Evolutionary conservation across 2,113 vertebrate species (phyloP).

Genomic region (Garra rufa): DNA sequence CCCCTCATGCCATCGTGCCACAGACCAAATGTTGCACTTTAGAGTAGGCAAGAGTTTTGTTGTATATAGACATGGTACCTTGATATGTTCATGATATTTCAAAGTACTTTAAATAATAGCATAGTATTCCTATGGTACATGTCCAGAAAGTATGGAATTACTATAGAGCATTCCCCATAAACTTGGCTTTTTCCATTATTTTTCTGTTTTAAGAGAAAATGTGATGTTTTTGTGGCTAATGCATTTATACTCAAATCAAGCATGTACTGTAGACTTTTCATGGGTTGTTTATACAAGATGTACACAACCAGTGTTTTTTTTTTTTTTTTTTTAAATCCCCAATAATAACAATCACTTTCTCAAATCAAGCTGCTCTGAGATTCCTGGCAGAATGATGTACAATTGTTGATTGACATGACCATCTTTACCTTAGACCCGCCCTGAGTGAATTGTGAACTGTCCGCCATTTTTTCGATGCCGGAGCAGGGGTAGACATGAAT

Average conservation of each 20-base stretch:
- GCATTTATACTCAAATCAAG: neutral
- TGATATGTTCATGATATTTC: neutral
- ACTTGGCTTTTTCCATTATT: neutral
- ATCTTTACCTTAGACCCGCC: too few relatives aligned
- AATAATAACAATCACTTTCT: too few relatives aligned
- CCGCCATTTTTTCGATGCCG: too few relatives aligned
- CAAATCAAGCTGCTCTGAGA: too few relatives aligned
- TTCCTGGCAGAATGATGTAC: too few relatives aligned
- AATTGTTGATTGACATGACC: too few relatives aligned
- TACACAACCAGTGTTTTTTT: too few relatives aligned
- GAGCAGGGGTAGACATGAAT: too few relatives aligned
- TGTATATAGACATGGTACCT: neutral
- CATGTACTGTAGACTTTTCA: neutral
- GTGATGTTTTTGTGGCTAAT: neutral
- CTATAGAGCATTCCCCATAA: neutral
- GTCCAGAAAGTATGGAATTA: neutral
- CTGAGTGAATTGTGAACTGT: too few relatives aligned
- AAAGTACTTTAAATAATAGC: neutral
- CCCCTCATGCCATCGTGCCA: neutral
- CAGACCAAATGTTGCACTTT: neutral
- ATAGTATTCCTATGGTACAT: neutral
- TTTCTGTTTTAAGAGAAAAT: neutral
- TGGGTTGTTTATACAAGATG: too few relatives aligned
- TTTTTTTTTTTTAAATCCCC: too few relatives aligned
- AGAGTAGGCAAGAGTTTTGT: neutral